phyloP scores from a whole-genome alignment of 2,113 vertebrate genomes.

The Pachyramphus minor region DNA sequence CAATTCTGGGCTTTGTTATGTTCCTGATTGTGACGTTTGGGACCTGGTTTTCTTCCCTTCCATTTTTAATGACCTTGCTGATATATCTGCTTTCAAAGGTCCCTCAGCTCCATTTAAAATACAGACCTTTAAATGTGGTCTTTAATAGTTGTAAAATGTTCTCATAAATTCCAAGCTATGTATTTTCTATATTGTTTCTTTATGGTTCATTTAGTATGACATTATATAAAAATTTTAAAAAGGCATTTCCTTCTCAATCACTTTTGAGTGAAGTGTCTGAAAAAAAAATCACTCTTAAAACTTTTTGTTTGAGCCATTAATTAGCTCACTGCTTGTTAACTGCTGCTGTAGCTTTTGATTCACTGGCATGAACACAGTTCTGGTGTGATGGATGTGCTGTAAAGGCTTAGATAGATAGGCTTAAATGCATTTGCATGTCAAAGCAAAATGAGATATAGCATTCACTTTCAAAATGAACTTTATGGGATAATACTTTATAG shows the following conservation, averaged over 20 bases:
- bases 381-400: not conserved
- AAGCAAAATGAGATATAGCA: conserved; percentile 7
- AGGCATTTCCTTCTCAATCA: conserved; percentile 39
- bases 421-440: not conserved
- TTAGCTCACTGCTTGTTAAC: not conserved
- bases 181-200: conserved; percentile 42
- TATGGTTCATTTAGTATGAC: conserved; percentile 54
- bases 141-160: conserved; percentile 29
- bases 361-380: not conserved
- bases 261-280: not conserved
- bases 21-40: not conserved
- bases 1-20: not conserved
- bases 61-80: conserved; percentile 29
- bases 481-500: not conserved
- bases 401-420: not conserved
- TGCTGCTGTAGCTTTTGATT: conserved; percentile 31
- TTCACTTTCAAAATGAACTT: conserved; percentile 32
- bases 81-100: not conserved
- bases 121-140: conserved; percentile 22
- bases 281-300: not conserved
- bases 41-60: not conserved
- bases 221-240: conserved; percentile 47
- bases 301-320: conserved; percentile 31
- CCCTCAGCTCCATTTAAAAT: conserved; percentile 32
- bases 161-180: conserved; percentile 38